These are phyloP conservation scores for Hestina assimilis DNA, from an alignment of 1,140 invertebrate genomes.

Conservation along the genomic window DNA sequence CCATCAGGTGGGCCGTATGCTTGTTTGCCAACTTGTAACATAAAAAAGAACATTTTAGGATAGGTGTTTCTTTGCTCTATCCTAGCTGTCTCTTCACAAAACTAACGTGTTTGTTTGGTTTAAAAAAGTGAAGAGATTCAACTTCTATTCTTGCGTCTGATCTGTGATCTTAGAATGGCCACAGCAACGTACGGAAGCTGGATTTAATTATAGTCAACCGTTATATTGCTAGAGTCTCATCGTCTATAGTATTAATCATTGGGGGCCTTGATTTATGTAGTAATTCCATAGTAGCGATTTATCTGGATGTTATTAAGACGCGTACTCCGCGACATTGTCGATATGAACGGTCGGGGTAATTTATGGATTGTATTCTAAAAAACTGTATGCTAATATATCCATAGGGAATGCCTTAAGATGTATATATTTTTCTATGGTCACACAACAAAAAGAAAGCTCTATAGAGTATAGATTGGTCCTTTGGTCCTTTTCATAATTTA, in stretches of 20 bases:
- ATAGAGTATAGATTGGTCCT: too few relatives aligned
- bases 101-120: too few relatives aligned
- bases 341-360: constrained; percentile 14
- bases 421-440: background rate
- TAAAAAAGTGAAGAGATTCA: background rate
- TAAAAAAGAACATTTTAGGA: too few relatives aligned
- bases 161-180: constrained; percentile 20
- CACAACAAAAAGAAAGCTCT: background rate
- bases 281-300: constrained; percentile 56
- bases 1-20: too few relatives aligned
- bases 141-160: background rate
- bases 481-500: too few relatives aligned
- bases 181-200: constrained; percentile 54
- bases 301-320: constrained; percentile 55
- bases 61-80: too few relatives aligned
- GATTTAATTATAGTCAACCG: constrained; percentile 68
- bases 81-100: too few relatives aligned
- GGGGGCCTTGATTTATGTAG: constrained; percentile 61
- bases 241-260: constrained; percentile 64
- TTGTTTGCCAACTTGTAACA: too few relatives aligned
- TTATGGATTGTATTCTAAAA: background rate
- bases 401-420: background rate
- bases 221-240: constrained; percentile 61
- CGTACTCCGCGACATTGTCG: constrained; percentile 33
- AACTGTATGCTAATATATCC: background rate